Base-by-base conservation (phyloP, 2,888 invertebrate species). In the Pristionchus japonicus region DNA sequence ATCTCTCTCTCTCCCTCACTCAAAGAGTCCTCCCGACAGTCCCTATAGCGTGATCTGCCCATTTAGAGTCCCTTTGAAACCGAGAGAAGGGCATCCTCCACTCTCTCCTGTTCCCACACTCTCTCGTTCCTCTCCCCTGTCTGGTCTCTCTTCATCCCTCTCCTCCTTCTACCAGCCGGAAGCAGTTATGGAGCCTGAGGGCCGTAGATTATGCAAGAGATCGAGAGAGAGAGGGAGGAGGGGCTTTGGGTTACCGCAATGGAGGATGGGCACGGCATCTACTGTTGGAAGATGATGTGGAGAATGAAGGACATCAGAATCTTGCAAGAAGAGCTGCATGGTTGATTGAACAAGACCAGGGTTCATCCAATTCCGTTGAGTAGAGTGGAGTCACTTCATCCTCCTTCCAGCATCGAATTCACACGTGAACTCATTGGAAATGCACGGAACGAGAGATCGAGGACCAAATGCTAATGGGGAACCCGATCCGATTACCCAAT, bases 161-260 rank as follows among this genome's bases (percentile, higher is more conserved):
- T 47, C 47, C 17, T 23, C 34, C 17, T n/a, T 52, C 52, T 83
- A 4, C 20, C 82, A 49, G 23, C 27, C 82, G 77, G 77, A 77
- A 77, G 43, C 77, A 77, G 77, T 77, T 77, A 47, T 77, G 77
- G 77, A 77, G 77, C 77, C 77, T 77, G 43, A 77, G 77, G 77
- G 77, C n/a, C 13, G 47, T 77, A 77, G 47, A 77, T 77, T 77
- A 77, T 77, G 77, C 77, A 40, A 77, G 31, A 40, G 74, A 9
- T 34, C 11, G 34, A 17, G 31, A 20, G 67, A 67, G 27, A 27
- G 27, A 15, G 37, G 37, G 70, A 70, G 57, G 67, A 70, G 70
- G 27, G 17, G 11, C 23, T 40, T 23, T 4, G 23, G 37, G 20
- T 37, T 37, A 34, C 34, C 57, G 57, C 57, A n/a, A 17, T 20